Conservation (phyloP, 2,113 vertebrate species). For the Blennius ocellaris region DNA sequence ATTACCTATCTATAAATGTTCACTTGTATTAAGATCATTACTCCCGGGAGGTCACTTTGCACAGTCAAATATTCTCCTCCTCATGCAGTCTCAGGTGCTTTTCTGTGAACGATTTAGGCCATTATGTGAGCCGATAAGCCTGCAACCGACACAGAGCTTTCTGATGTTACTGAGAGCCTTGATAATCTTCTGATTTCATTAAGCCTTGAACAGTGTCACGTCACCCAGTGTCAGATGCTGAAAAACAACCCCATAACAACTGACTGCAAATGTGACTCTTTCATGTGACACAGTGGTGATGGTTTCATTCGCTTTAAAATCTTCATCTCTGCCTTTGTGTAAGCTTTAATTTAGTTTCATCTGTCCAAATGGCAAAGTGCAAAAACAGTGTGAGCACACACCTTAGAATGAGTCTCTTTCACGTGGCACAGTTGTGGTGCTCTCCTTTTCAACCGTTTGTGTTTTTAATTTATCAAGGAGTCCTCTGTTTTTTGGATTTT, state of each 20-base stretch:
- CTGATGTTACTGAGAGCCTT: not conserved
- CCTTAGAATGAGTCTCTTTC: not conserved
- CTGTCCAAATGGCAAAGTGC: slow-evolving; percentile 3
- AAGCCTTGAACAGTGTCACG: not conserved
- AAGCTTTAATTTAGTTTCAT: not conserved
- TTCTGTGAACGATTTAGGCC: not conserved
- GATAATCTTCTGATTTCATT: slow-evolving; percentile 9
- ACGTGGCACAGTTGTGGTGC: not conserved
- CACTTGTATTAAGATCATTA: slow-evolving; percentile 4
- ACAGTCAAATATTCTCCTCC: not conserved
- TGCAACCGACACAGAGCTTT: not conserved
- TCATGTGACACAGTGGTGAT: not conserved
- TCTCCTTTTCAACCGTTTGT: no score
- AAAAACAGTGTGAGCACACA: no score
- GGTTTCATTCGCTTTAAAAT: not conserved
- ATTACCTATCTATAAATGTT: not conserved
- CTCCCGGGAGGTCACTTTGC: not conserved
- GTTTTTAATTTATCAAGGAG: not conserved
- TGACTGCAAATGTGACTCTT: not conserved
- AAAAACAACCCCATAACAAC: not conserved
- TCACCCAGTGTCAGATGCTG: not conserved
- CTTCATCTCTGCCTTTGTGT: not conserved
- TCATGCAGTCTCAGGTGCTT: not conserved
- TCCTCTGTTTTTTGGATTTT: not conserved
- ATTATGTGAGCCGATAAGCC: not conserved